Base-by-base conservation (phyloP, 2,113 vertebrate genomes). In the Cichladusa arquata region DNA sequence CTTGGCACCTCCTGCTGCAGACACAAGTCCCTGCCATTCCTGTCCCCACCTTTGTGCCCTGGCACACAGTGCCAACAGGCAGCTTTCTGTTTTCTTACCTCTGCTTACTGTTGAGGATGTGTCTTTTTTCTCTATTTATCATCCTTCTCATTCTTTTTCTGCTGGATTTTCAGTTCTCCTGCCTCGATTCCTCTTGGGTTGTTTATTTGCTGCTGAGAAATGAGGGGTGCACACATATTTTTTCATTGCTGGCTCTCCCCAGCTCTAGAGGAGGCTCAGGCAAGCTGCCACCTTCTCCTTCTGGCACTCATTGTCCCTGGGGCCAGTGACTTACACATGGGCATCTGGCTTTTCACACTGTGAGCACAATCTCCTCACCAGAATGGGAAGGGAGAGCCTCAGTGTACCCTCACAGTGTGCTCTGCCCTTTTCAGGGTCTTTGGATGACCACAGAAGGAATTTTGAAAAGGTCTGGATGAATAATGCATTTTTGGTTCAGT, bases 401-500 rank as follows among this genome's bases (percentile, higher is more conserved):
- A 54, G 23, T 1, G 0, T 20, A 50, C 8, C 38, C 38, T 76
- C 62, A 40, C 57, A 6, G 8, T 20, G 11, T 67, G n/a, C 66
- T 76, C 74, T 80, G 26, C 34, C n/a, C 38, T 91, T 93, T 95
- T 38, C 82, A 89, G 72, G 25, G 45, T 88, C 67, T 76, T 92
- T 51, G 36, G 45, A 51, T 86, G 54, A 65, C 89, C 72, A 86
- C 8, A 61, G 34, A 78, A 15, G 6, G 36, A 56, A 88, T 95
- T 91, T 96, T 88, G 77, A 78, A 93, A 70, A 89, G 83, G 34
- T 6, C 38, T 81, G 84, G 17, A 79, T 86, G 73, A 86, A 86
- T 84, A 87, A 65, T 60, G 26, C 8, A 51, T 65, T 81, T 92
- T 81, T 47, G 23, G 24, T 86, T 84, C 57, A 9, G 42, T 66